Evolutionary conservation across 2,888 invertebrate genomes (phyloP), one percentile per base, ranked within the genome.

Genomic region (Helicoverpa assulta): DNA sequence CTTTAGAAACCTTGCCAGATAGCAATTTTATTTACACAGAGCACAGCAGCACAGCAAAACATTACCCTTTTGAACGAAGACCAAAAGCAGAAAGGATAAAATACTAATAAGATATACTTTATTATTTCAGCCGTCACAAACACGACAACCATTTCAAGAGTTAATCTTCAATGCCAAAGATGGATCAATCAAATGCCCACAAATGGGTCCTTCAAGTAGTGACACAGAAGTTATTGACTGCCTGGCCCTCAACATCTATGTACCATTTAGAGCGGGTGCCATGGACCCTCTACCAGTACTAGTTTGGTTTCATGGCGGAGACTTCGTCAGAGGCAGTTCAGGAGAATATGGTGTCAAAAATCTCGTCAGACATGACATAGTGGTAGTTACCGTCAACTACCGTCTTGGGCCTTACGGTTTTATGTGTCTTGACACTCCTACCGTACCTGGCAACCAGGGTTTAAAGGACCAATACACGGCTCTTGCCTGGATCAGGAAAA

Each of bases 201-300:
- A 95, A 85, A 73, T 81, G 79, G 75, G 60, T 5, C 16, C 81
- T 1, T 73, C 83, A 8, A 70, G 78, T 12, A 76, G 79, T 65
- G 73, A 77, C 40, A 40, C 80, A 65, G 92, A 91, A 51, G 78
- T 73, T 40, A 91, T 96, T 70, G 96, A 97, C 86, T 98, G 97
- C 74, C 94, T 98, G 0, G 96, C 96, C 70, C 86, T 98, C 7
- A 98, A 97, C 86, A 96, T 98, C 0, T 94, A 90, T 71, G 93
- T 94, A 5, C 95, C 95, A 6, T 88, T 85, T 47, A 73, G 80
- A 65, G 95, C 95, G 2, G 92, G 91, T 63, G 85, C 89, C 5
- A 83, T 74, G 16, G 93, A 89, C 68, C 94, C 93, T 5, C 72
- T 95, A 43, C 95, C 95, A 18, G 95, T 95, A 1, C 69, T 95